Base-by-base conservation (phyloP, 2,888 invertebrate genomes). In the Aspidapion aeneum region DNA sequence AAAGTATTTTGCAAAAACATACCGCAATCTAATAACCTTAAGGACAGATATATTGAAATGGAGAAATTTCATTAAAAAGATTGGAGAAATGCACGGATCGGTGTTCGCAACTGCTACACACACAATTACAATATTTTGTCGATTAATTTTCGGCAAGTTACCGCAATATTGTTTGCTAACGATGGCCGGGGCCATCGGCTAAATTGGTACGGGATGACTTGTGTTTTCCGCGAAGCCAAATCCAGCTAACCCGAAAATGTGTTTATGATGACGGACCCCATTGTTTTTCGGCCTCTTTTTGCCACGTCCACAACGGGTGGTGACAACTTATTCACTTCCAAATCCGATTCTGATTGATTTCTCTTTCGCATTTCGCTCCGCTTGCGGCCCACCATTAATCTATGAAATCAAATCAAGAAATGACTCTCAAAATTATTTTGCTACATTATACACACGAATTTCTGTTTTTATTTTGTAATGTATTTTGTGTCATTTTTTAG, bases 151-250 rank as follows among this genome's bases (percentile, higher is more conserved):
- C 75, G 74, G 62, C 79, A 75, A 77, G 79, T 79, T 79, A 77
- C 77, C 75, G 74, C 77, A 78, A 78, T 78, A 78, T 78, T 77
- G 75, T 75, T 75, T 76, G 78, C 75, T 78, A 78, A 78, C 78
- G 78, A 78, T 77, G 73, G 78, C 73, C 74, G 73, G 65, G 73
- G 72, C 74, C 76, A 77, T 77, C 74, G 78, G 73, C 71, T 76
- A 80, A 80, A 80, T 80, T 80, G 80, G 78, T 76, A 75, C 71
- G 72, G 74, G 76, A 77, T 80, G 80, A 80, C 79, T 79, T 77
- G 76, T 74, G 69, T 76, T 79, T 79, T 76, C 77, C 71, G 73
- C 73, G 35, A 3, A 12, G 35, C 35, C 35, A 76, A 77, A 65
- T 65, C 67, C 62, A 57, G 57, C 75, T 71, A 71, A 72, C 73